Conservation (phyloP, 2,888 invertebrate species). For the Morpho achilles region DNA sequence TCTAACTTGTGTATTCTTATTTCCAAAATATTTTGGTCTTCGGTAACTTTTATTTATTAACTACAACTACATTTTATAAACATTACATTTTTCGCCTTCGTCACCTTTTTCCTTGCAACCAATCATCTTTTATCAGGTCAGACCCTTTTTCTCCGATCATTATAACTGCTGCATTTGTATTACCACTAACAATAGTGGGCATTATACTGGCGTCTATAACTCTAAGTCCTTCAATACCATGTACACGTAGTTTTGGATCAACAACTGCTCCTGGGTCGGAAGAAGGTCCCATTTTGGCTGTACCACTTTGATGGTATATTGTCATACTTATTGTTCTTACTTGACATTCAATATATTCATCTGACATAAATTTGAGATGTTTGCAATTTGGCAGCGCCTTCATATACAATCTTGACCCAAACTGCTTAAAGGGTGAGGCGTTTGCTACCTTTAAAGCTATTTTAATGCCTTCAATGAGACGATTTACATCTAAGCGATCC, state of each 20-base stretch:
- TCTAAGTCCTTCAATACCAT: conserved; percentile 87
- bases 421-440: conserved; percentile 88
- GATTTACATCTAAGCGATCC: conserved; percentile 86
- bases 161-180: conserved; percentile 94
- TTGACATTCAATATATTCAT: conserved; percentile 92
- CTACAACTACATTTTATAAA: background rate
- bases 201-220: conserved; percentile 94
- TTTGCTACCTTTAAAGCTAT: conserved; percentile 86
- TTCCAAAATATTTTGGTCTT: conserved; percentile 1
- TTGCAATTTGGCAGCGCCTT: conserved; percentile 89
- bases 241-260: conserved; percentile 86
- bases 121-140: conserved; percentile 91
- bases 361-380: conserved; percentile 84
- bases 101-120: conserved; percentile 76
- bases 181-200: conserved; percentile 93
- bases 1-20: background rate
- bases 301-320: conserved; percentile 93
- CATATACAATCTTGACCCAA: conserved; percentile 86
- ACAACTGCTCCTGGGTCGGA: conserved; percentile 90
- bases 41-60: conserved; percentile 1
- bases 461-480: conserved; percentile 91
- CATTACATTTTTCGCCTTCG: conserved; percentile 13
- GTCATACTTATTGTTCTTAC: conserved; percentile 93
- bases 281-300: conserved; percentile 92
- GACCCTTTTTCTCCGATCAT: conserved; percentile 95